These are phyloP conservation scores for Tetragnatha versicolor DNA, from an alignment of 1,140 invertebrate species.

Conservation along the genomic window DNA sequence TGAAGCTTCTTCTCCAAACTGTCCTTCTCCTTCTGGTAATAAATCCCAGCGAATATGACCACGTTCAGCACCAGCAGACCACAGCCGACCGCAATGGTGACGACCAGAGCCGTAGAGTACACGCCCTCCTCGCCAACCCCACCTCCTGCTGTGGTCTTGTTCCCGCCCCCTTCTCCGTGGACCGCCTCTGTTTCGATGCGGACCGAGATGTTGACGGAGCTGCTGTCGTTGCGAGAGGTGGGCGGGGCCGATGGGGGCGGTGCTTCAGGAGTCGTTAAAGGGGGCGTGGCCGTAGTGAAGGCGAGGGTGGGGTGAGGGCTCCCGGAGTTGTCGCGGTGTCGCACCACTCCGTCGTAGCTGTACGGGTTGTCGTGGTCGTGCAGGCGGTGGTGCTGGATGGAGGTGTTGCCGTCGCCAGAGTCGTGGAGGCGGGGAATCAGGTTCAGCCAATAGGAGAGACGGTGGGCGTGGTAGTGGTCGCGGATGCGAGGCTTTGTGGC, in stretches of 20 bases:
- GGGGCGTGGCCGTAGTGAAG: slow-evolving; percentile 18
- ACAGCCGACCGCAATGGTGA: slow-evolving; percentile 94
- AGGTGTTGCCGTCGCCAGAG: slow-evolving; percentile 71
- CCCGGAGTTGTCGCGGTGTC: slow-evolving; percentile 40
- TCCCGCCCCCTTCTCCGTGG: background rate
- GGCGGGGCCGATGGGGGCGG: background rate
- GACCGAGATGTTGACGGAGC: slow-evolving; percentile 4
- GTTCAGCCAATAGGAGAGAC: slow-evolving; percentile 94
- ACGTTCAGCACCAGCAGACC: slow-evolving; percentile 88
- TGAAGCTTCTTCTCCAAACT: slow-evolving; percentile 78
- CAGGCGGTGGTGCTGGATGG: slow-evolving; percentile 83
- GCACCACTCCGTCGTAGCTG: slow-evolving; percentile 65
- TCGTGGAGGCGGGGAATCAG: slow-evolving; percentile 90
- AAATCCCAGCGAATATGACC: slow-evolving; percentile 91
- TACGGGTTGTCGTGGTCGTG: slow-evolving; percentile 69
- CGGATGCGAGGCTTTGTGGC: slow-evolving; percentile 75
- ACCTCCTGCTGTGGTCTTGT: slow-evolving; percentile 29
- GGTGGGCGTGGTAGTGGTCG: slow-evolving; percentile 93
- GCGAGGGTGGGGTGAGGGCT: slow-evolving; percentile 24
- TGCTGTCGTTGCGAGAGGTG: background rate
- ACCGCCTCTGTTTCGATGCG: slow-evolving; percentile 39
- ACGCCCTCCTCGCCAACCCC: slow-evolving; percentile 66
- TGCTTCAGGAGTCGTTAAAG: background rate
- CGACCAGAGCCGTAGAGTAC: slow-evolving; percentile 85
- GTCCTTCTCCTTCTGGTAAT: slow-evolving; percentile 90